These are phyloP conservation scores for Calcarius lapponicus DNA, from an alignment of 2,797 vertebrate species.

Conservation along the genomic window DNA sequence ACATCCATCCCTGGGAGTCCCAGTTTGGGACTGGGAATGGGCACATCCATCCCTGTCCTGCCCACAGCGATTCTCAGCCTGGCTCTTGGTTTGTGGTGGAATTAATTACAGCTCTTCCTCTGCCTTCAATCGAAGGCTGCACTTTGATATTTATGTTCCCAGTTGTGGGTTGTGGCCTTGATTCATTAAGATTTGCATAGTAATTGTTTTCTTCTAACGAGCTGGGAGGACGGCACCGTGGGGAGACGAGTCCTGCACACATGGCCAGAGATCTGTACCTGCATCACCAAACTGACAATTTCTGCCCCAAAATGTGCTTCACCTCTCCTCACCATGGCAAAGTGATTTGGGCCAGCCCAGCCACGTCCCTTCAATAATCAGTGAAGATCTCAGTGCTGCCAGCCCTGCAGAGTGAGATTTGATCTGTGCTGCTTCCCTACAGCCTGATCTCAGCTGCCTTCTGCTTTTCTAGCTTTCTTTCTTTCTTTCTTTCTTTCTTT, in stretches of 20 bases:
- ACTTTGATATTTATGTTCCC: slow-evolving; percentile 65
- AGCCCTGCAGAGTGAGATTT: background rate
- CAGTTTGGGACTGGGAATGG: background rate
- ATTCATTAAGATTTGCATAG: slow-evolving; percentile 67
- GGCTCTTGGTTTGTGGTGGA: background rate
- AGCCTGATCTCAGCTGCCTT: fast-evolving
- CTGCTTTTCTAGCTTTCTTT: background rate
- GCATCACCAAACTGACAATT: fast-evolving
- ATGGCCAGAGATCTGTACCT: background rate
- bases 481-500: background rate
- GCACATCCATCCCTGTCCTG: background rate
- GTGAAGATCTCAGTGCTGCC: background rate
- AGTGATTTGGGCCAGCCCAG: background rate
- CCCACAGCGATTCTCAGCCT: fast-evolving
- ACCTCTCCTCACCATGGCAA: background rate
- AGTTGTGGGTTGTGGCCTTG: slow-evolving; percentile 43
- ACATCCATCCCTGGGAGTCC: background rate
- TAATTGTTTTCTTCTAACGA: slow-evolving; percentile 64
- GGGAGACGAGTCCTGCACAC: background rate
- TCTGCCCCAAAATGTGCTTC: background rate
- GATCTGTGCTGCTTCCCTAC: background rate
- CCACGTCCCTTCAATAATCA: fast-evolving
- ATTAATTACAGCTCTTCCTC: slow-evolving; percentile 40
- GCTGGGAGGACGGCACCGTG: background rate
- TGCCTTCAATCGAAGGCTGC: background rate